These are phyloP conservation scores for Calycopis cecrops DNA, from an alignment of 1,140 invertebrate genomes.

Conservation along the genomic window DNA sequence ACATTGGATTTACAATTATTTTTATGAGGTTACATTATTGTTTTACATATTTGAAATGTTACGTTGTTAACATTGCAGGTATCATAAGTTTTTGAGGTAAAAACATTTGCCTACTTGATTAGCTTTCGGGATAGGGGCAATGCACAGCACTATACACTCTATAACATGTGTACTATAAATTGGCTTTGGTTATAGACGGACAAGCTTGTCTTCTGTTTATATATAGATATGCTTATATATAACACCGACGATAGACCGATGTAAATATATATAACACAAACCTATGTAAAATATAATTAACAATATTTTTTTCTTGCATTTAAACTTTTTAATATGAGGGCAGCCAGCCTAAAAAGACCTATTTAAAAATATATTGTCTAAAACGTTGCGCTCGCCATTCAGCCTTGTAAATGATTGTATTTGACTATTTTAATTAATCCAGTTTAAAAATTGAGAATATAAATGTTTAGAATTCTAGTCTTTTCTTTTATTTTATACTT, in stretches of 20 bases:
- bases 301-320: constrained; percentile 4
- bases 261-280: no score
- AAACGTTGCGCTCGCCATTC: constrained; percentile 58
- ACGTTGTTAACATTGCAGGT: constrained; percentile 14
- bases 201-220: constrained; percentile 3
- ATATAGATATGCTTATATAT: neutral
- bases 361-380: constrained; percentile 11
- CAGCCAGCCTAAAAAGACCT: constrained; percentile 56
- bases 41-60: constrained; percentile 4
- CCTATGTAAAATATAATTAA: neutral
- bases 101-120: constrained; percentile 4
- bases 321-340: constrained; percentile 30
- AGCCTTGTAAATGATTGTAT: constrained; percentile 53
- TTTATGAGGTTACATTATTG: no score
- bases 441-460: no score
- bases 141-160: constrained; percentile 10
- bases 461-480: neutral
- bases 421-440: neutral
- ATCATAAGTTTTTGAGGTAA: constrained; percentile 21
- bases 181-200: constrained; percentile 2
- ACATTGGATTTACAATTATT: no score
- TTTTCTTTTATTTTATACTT: constrained; percentile 1
- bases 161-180: constrained; percentile 15
- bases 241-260: no score
- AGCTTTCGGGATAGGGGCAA: constrained; percentile 14